Percentiles rank a stretch among this genome's conserved stretches.
Evolutionary conservation across 2,113 vertebrate genomes (phyloP).

Genomic region (Opisthocomus hoazin): DNA sequence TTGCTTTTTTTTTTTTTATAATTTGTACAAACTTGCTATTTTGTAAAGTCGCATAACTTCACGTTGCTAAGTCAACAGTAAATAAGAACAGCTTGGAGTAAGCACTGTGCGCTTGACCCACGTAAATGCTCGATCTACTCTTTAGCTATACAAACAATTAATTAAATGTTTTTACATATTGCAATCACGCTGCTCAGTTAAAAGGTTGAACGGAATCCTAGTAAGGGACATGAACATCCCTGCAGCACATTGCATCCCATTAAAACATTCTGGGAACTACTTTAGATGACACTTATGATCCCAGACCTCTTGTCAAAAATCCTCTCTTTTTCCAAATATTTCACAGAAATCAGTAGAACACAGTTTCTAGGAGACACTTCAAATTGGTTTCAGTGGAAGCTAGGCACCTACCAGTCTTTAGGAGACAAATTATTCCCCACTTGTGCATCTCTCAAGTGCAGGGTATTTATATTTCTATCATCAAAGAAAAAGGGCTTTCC

Average conservation of each 20-base stretch:
- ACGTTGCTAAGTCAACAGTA: neutral
- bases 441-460: neutral
- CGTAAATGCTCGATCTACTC: neutral
- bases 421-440: neutral
- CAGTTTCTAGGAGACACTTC: neutral
- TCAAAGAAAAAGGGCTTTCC: neutral
- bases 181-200: neutral
- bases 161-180: neutral
- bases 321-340: neutral
- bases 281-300: neutral
- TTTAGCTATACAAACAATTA: neutral
- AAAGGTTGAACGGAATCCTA: neutral
- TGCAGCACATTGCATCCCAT: neutral
- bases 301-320: neutral
- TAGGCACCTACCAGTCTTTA: fast-evolving
- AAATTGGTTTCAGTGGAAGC: neutral
- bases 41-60: neutral
- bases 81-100: neutral
- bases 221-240: neutral
- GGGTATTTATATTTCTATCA: neutral
- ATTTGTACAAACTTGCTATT: neutral
- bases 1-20: neutral
- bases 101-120: neutral
- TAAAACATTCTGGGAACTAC: neutral
- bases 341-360: neutral